Percentiles rank a stretch among this genome's conserved stretches.
These are phyloP conservation scores for Acrocephalus kingi DNA, from an alignment of 2,113 vertebrate species.

Conservation along the genomic window DNA sequence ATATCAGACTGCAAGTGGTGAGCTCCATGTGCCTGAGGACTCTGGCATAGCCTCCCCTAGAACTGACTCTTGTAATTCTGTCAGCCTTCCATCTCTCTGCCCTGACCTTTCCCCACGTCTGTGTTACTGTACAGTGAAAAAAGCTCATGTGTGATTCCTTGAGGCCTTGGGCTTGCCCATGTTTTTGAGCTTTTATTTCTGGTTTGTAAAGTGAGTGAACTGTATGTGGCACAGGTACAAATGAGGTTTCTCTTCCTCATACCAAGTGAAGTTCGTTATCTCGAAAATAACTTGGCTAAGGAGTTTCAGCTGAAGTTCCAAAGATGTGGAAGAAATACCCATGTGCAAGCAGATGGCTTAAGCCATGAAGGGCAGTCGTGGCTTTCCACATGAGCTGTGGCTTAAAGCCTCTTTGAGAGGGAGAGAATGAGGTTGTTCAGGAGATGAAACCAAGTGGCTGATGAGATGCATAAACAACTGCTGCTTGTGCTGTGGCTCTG, in stretches of 20 bases:
- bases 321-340: background rate
- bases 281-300: background rate
- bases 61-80: background rate
- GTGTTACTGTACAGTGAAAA: background rate
- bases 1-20: background rate
- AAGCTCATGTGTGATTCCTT: background rate
- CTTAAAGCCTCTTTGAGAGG: background rate
- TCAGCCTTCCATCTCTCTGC: background rate
- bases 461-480: background rate
- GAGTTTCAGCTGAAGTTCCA: background rate
- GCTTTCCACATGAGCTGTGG: background rate
- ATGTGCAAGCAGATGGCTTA: background rate
- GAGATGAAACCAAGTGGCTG: background rate
- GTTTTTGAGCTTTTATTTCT: background rate
- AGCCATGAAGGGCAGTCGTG: rapidly evolving
- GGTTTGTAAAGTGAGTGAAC: background rate
- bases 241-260: background rate
- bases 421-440: background rate
- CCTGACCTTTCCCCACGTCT: background rate
- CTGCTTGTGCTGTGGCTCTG: background rate
- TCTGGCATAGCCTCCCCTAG: background rate
- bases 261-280: background rate
- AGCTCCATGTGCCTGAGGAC: background rate
- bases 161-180: background rate
- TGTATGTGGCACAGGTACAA: rapidly evolving